A percentile compares a stretch with the other conserved stretches of the same genome.
Conservation (phyloP, 2,888 invertebrate species). For the Volucella inflata region DNA sequence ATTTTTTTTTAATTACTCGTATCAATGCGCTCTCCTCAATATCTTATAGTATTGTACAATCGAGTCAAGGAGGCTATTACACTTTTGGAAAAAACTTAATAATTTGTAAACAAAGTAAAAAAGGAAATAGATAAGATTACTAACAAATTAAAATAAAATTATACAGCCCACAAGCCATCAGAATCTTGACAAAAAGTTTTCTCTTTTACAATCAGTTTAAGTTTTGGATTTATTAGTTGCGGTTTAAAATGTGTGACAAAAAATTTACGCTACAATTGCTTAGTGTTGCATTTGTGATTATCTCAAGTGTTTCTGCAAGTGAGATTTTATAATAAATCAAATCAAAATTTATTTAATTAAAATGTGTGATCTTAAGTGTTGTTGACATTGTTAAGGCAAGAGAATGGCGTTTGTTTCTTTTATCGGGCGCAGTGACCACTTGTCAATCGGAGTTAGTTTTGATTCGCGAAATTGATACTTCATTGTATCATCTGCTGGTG, state of each 20-base stretch:
- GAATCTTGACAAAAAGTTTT: slow-evolving; percentile 2
- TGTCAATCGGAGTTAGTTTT: too few relatives aligned
- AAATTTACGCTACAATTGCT: not conserved
- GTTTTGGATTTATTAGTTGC: slow-evolving; percentile 6
- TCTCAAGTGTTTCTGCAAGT: slow-evolving; percentile 6
- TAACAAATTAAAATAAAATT: slow-evolving; percentile 22
- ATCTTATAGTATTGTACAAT: not conserved
- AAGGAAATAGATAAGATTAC: slow-evolving; percentile 42
- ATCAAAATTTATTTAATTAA: too few relatives aligned
- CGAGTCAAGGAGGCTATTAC: not conserved
- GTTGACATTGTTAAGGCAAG: too few relatives aligned
- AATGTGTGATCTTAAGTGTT: too few relatives aligned
- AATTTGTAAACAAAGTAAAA: slow-evolving; percentile 23
- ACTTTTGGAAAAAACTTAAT: slow-evolving; percentile 32
- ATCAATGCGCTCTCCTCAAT: not conserved
- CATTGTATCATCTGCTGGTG: too few relatives aligned
- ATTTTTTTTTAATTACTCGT: too few relatives aligned
- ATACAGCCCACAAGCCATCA: slow-evolving; percentile 4
- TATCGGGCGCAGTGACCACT: too few relatives aligned
- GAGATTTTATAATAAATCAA: not conserved
- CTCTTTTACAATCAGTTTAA: slow-evolving; percentile 29
- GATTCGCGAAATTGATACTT: too few relatives aligned
- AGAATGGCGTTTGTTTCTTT: too few relatives aligned
- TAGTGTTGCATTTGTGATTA: not conserved
- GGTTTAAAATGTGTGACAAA: slow-evolving; percentile 6